Conservation (phyloP, 2,888 invertebrate genomes). For the Agonopterix subpropinquella region DNA sequence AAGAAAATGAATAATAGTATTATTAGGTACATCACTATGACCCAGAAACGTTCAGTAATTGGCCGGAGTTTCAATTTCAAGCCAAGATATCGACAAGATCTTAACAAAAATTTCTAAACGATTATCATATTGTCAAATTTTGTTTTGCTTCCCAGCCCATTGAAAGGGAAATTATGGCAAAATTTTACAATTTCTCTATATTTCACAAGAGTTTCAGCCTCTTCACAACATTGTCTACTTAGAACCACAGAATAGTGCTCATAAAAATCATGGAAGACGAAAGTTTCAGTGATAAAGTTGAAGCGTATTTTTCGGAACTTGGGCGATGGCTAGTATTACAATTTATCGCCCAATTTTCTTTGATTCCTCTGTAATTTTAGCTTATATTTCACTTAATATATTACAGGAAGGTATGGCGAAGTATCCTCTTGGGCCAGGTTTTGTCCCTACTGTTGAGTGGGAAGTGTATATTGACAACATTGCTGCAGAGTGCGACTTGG, state of each 20-base stretch:
- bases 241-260: slow-evolving; percentile 10
- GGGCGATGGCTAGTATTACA: slow-evolving; percentile 79
- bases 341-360: slow-evolving; percentile 11
- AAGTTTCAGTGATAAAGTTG: slow-evolving; percentile 80
- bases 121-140: slow-evolving; percentile 25
- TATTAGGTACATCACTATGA: too few relatives aligned
- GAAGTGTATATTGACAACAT: slow-evolving; percentile 83
- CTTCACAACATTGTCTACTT: slow-evolving; percentile 17
- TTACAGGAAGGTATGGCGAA: slow-evolving; percentile 82
- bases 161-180: slow-evolving; percentile 24
- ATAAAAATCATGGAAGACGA: slow-evolving; percentile 47
- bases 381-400: slow-evolving; percentile 1
- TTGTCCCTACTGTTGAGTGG: slow-evolving; percentile 85
- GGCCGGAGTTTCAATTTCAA: too few relatives aligned
- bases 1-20: too few relatives aligned
- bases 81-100: too few relatives aligned
- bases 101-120: slow-evolving; percentile 15
- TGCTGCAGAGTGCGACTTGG: slow-evolving; percentile 80
- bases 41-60: too few relatives aligned
- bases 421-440: slow-evolving; percentile 83
- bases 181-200: slow-evolving; percentile 15
- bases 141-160: slow-evolving; percentile 24
- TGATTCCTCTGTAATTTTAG: slow-evolving; percentile 6
- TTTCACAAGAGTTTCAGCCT: slow-evolving; percentile 15
- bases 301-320: slow-evolving; percentile 79